Evolutionary conservation across 2,888 invertebrate genomes (phyloP).

Genomic region (Aphrophora alni): DNA sequence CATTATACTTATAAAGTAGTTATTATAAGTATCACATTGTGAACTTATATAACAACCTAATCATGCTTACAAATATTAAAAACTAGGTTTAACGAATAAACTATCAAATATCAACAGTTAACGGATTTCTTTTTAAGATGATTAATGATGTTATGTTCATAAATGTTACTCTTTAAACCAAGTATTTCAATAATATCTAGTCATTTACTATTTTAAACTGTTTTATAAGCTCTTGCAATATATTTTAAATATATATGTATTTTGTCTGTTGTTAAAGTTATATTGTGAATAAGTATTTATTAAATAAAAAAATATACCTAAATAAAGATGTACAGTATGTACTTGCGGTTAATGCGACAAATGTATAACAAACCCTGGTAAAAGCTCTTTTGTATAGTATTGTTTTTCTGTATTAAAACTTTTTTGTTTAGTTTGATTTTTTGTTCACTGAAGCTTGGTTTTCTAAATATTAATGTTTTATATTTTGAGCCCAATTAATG

Average conservation of each 20-base stretch:
- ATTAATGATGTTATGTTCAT: no score
- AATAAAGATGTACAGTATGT: not conserved
- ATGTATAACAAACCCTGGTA: not conserved
- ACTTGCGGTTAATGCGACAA: not conserved
- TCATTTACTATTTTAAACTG: not conserved
- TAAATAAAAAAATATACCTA: not conserved
- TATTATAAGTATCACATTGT: no score
- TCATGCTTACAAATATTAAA: no score
- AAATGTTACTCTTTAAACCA: no score
- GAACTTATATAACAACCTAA: no score
- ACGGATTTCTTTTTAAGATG: not conserved
- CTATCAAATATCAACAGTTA: not conserved
- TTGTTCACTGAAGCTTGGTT: no score
- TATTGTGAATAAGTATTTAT: not conserved
- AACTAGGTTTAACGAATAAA: no score
- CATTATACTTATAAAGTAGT: no score
- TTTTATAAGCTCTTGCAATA: not conserved
- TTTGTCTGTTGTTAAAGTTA: not conserved
- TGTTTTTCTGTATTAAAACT: no score
- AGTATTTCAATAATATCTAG: not conserved
- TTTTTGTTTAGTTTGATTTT: no score
- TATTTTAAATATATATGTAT: not conserved
- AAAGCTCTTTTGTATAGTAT: not conserved
- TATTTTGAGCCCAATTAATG: no score
- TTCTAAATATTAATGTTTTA: no score